Evolutionary conservation across 2,113 vertebrate genomes (phyloP), one percentile per base, ranked within the genome.

Genomic region (Corythaixoides concolor): DNA sequence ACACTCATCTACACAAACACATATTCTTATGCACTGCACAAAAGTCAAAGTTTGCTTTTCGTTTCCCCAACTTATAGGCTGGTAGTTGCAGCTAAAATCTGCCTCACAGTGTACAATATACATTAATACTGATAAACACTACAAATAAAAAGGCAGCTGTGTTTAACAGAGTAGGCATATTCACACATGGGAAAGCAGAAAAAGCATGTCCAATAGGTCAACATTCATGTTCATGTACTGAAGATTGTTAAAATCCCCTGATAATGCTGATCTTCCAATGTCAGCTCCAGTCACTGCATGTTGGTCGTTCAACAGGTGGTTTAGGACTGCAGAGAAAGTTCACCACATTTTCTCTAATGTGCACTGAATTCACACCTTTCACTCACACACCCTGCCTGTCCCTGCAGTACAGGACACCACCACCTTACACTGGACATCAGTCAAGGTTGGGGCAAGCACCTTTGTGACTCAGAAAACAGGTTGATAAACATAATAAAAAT

Each of bases 301-400:
- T 22, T 53, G 28, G 33, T 58, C 76, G 47, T 32, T 91, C 55
- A 70, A 58, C 66, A 55, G 30, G 59, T 64, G 21, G 16, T 72
- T 91, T 59, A 69, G 16, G 39, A 74, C 63, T 56, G 43, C 2
- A 3, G 66, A 72, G 73, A 85, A 73, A 93, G 81, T 73, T 72
- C 19, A 11, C 35, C 56, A 43, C 0, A 0, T 82, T 85, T 88
- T 73, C 70, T 75, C 39, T 41, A 58, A 53, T 0, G 0, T 50
- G 13, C 1, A 0, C 1, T 49, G 62, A 33, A 30, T 82, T 79
- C 32, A 4, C n/a, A 64, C 7, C 24, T 85, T 91, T 50, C 53
- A 9, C 58, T 6, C 27, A n/a, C 13, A 9, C 12, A 3, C 43
- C 26, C 50, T 81, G 64, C 68, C 64, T 30, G 56, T 35, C 52